These are phyloP conservation scores for Paratrypauchen microcephalus DNA, from an alignment of 2,797 vertebrate genomes.

Conservation along the genomic window DNA sequence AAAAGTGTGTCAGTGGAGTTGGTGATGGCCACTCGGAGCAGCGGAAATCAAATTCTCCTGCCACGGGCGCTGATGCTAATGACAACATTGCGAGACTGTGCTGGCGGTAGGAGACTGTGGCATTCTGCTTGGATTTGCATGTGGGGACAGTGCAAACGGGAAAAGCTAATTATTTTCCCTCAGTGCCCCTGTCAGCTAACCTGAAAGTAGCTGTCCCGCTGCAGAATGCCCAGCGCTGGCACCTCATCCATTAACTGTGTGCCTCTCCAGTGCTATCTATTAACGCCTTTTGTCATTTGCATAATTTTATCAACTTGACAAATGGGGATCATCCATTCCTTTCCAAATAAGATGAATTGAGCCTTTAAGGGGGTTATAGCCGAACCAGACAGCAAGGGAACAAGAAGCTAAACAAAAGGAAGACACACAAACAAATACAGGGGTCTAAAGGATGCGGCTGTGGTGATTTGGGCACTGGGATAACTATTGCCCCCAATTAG, in stretches of 20 bases:
- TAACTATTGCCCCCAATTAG: conserved; percentile 53
- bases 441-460: conserved; percentile 40
- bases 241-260: conserved; percentile 77
- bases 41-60: conserved; percentile 66
- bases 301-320: conserved; percentile 81
- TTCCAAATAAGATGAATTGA: conserved; percentile 74
- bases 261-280: conserved; percentile 72
- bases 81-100: conserved; percentile 60
- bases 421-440: conserved; percentile 61
- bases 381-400: conserved; percentile 39
- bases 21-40: conserved; percentile 52
- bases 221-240: conserved; percentile 66
- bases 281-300: conserved; percentile 78
- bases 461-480: conserved; percentile 32
- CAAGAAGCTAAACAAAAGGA: conserved; percentile 59
- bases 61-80: conserved; percentile 69
- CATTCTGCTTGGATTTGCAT: conserved; percentile 70
- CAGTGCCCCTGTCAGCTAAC: conserved; percentile 78
- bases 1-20: conserved; percentile 46
- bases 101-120: conserved; percentile 36
- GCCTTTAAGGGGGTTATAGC: conserved; percentile 57
- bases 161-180: conserved; percentile 82
- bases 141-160: conserved; percentile 58
- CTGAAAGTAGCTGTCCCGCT: conserved; percentile 76
- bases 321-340: conserved; percentile 73